Evolutionary conservation across 2,797 vertebrate genomes (phyloP).

Genomic region (Corythornis leucogaster): DNA sequence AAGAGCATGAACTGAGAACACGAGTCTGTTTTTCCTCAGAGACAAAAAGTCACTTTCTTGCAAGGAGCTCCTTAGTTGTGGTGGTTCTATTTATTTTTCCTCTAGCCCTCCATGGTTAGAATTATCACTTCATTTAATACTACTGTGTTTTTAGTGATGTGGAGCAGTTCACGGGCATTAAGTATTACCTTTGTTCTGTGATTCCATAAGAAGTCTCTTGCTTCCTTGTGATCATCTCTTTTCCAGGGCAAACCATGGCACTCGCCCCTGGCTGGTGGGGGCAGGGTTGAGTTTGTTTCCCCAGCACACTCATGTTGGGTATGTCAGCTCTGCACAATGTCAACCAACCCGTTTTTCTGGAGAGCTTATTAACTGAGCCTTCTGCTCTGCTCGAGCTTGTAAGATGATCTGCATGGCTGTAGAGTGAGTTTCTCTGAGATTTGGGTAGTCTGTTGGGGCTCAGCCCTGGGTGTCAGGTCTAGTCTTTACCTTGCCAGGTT

Average conservation of each 20-base stretch:
- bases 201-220: neutral
- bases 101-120: neutral
- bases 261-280: neutral
- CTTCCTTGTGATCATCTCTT: neutral
- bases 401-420: neutral
- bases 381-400: neutral
- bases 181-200: neutral
- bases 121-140: neutral
- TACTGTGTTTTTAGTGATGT: neutral
- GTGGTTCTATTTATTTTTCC: neutral
- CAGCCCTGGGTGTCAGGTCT: neutral
- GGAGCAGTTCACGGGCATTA: neutral
- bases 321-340: neutral
- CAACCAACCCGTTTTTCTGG: neutral
- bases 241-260: neutral
- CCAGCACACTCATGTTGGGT: neutral
- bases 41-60: neutral
- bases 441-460: neutral
- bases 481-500: neutral
- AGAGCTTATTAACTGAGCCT: neutral
- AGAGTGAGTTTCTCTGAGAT: neutral
- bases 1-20: neutral
- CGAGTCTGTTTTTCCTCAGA: neutral
- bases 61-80: neutral
- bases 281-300: neutral